phyloP scores from a whole-genome alignment of 2,888 invertebrate species.

The Onchidella celtica region DNA sequence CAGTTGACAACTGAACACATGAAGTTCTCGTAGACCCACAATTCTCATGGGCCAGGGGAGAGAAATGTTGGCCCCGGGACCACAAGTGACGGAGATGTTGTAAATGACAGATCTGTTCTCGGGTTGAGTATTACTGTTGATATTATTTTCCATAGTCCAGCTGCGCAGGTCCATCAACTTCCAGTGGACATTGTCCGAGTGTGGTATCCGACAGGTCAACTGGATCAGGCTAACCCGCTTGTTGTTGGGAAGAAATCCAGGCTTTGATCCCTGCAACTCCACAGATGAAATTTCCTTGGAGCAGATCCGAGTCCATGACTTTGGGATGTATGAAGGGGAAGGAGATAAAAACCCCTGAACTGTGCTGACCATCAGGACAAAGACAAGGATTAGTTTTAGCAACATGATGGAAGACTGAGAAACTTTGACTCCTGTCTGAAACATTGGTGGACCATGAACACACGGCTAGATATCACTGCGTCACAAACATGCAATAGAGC shows the following conservation, averaged over 20 bases:
- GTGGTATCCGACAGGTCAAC: slow-evolving; percentile 6
- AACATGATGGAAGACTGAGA: too few relatives aligned
- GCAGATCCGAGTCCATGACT: neutral
- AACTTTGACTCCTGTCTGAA: too few relatives aligned
- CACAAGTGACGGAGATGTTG: slow-evolving; percentile 24
- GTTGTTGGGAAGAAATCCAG: too few relatives aligned
- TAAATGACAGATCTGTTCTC: slow-evolving; percentile 20
- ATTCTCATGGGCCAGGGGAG: slow-evolving; percentile 48
- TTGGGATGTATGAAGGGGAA: neutral
- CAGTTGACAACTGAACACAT: slow-evolving; percentile 25
- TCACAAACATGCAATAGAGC: too few relatives aligned
- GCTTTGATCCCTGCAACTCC: neutral
- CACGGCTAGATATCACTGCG: too few relatives aligned
- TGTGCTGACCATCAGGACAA: too few relatives aligned
- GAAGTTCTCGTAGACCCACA: slow-evolving; percentile 27
- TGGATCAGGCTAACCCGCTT: too few relatives aligned
- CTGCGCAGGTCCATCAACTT: slow-evolving; percentile 36
- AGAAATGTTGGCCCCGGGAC: slow-evolving; percentile 38
- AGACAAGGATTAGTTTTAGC: too few relatives aligned
- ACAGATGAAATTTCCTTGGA: neutral
- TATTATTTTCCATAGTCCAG: slow-evolving; percentile 15
- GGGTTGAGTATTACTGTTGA: slow-evolving; percentile 30
- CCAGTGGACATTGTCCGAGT: slow-evolving; percentile 18
- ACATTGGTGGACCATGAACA: too few relatives aligned
- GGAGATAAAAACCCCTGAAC: too few relatives aligned